A percentile compares a stretch with the other conserved stretches of the same genome.
phyloP scores from a whole-genome alignment of 53 echinoderm and acorn worm genomes.

The Hippasteria phrygiana region DNA sequence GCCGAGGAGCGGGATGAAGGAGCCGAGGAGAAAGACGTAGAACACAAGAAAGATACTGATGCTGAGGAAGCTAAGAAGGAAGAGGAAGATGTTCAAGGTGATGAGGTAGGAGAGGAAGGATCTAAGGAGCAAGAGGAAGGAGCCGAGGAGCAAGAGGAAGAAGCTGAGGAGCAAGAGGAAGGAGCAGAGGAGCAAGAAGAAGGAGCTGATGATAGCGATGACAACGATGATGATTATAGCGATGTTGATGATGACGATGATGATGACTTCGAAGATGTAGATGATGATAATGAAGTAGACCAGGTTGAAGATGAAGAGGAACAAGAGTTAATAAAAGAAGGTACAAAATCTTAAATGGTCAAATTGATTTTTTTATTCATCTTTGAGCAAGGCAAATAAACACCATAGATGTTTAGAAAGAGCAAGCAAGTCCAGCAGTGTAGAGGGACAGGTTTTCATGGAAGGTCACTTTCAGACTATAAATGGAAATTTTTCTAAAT shows the following conservation, averaged over 20 bases:
- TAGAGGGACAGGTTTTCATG: not conserved
- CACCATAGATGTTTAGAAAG: not conserved
- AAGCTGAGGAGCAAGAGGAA: too few relatives aligned
- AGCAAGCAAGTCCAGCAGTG: not conserved
- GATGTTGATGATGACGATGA: conserved; percentile 15
- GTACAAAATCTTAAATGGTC: not conserved
- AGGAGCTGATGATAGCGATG: not conserved
- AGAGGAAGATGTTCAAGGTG: too few relatives aligned
- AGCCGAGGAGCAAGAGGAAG: too few relatives aligned
- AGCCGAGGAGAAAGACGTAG: not conserved
- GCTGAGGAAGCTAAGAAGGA: not conserved
- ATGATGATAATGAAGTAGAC: conserved; percentile 10
- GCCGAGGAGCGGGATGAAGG: not conserved
- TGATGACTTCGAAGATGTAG: not conserved
- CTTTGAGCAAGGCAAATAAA: not conserved
- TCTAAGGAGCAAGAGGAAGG: not conserved
- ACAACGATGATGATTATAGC: not conserved
- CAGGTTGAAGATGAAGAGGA: conserved; percentile 8
- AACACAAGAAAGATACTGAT: not conserved
- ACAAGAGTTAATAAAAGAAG: conserved; percentile 1
- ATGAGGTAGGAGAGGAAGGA: not conserved
- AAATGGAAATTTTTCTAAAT: too few relatives aligned
- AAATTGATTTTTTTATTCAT: not conserved
- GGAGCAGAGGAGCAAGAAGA: not conserved
- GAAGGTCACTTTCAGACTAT: too few relatives aligned